Conservation (phyloP, 2,888 invertebrate species). For the Liodrosophila aerea region DNA sequence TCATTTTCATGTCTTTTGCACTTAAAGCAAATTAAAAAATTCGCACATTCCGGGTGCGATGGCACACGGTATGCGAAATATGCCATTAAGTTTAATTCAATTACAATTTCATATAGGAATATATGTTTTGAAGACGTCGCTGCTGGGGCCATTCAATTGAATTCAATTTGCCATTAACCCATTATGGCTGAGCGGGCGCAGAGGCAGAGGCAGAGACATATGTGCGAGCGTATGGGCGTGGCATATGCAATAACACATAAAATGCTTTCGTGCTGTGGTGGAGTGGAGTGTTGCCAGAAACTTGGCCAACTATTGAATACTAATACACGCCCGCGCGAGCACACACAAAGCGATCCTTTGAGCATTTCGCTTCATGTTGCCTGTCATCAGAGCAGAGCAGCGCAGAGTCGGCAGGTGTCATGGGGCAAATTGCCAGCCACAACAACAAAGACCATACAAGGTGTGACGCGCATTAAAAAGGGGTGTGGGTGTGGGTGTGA, state of each 20-base stretch:
- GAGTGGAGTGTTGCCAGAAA: conserved; percentile 25
- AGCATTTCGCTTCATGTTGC: conserved; percentile 37
- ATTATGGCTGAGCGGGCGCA: conserved; percentile 69
- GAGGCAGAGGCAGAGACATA: conserved; percentile 16
- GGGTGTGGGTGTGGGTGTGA: conserved; percentile 3
- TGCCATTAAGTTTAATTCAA: conserved; percentile 79
- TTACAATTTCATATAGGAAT: conserved; percentile 65
- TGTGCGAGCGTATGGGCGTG: conserved; percentile 16
- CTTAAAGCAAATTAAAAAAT: conserved; percentile 72
- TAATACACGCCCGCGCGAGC: conserved; percentile 60
- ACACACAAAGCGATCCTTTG: conserved; percentile 72
- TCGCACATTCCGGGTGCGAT: conserved; percentile 36
- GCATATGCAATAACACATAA: conserved; percentile 76
- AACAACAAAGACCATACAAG: conserved; percentile 40
- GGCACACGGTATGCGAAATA: conserved; percentile 67
- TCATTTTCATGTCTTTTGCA: no score
- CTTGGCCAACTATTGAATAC: conserved; percentile 72
- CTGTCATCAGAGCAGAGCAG: conserved; percentile 50
- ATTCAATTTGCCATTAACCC: conserved; percentile 78
- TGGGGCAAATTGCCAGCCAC: conserved; percentile 48
- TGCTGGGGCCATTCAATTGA: conserved; percentile 60
- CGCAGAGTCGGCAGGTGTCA: conserved; percentile 20
- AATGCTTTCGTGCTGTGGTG: conserved; percentile 28
- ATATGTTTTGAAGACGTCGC: conserved; percentile 48
- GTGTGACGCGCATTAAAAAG: conserved; percentile 60